phyloP scores from a whole-genome alignment of 2,888 invertebrate genomes.

The Drosophila buzzatii region DNA sequence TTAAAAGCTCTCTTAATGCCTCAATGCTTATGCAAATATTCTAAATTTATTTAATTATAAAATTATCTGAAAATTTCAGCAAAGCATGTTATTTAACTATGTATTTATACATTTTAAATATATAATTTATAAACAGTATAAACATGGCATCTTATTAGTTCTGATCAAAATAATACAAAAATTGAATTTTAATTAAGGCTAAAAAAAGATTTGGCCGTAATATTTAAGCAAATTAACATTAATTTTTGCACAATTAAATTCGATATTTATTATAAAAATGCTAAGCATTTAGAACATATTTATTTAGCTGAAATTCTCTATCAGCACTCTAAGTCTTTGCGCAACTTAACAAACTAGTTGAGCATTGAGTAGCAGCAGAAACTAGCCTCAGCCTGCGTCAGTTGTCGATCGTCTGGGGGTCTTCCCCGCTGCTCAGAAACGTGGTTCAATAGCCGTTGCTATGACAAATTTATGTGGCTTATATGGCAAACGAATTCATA shows the following conservation, averaged over 20 bases:
- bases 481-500: conserved; percentile 65
- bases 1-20: neutral
- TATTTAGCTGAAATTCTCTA: neutral
- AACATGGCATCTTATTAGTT: neutral
- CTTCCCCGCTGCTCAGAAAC: neutral
- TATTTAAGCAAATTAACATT: neutral
- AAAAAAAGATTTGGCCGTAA: neutral
- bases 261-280: neutral
- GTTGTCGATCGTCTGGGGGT: neutral
- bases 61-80: conserved; percentile 3
- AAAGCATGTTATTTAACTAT: neutral
- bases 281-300: neutral
- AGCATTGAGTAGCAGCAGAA: neutral
- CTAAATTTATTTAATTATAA: neutral
- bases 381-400: neutral
- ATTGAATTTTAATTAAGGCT: neutral
- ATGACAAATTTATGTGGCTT: conserved; percentile 67
- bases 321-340: neutral
- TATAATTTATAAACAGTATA: conserved; percentile 3
- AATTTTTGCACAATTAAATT: neutral
- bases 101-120: neutral
- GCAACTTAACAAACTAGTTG: neutral
- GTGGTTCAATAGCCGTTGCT: conserved; percentile 26
- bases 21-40: conserved; percentile 14
- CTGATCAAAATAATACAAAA: conserved; percentile 8